Conservation (phyloP, 2,888 invertebrate genomes). For the Germaria angustata region DNA sequence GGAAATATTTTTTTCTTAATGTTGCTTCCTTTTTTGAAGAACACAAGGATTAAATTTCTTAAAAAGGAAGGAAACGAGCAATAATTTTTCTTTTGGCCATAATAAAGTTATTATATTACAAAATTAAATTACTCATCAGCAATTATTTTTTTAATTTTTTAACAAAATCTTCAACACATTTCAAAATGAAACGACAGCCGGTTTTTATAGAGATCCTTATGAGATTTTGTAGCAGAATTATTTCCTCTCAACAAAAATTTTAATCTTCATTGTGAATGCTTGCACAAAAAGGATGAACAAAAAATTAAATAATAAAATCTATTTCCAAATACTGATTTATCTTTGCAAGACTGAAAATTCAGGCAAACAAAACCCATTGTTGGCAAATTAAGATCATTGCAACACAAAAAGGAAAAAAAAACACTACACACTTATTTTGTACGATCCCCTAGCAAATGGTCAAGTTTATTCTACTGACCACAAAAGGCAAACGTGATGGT, state of each 20-base stretch:
- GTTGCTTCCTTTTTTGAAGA: not conserved
- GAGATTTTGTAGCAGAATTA: not conserved
- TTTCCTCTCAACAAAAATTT: not conserved
- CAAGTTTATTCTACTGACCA: constrained; percentile 53
- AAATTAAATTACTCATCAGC: constrained; percentile 51
- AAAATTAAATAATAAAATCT: constrained; percentile 25
- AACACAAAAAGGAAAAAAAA: not conserved
- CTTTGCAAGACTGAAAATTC: not conserved
- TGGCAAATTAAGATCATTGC: constrained; percentile 51
- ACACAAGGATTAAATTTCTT: not conserved
- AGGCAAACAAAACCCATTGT: constrained; percentile 38
- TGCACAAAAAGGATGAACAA: not conserved
- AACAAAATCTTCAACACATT: not conserved
- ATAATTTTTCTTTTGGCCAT: constrained; percentile 17
- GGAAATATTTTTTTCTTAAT: not conserved
- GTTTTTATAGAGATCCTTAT: not conserved
- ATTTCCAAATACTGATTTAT: constrained; percentile 45
- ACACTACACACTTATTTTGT: not conserved
- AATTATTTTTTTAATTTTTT: constrained; percentile 21
- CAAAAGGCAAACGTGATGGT: constrained; percentile 57
- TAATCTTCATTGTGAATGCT: constrained; percentile 33
- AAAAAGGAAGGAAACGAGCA: constrained; percentile 24
- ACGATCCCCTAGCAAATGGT: constrained; percentile 46
- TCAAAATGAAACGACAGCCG: constrained; percentile 47
- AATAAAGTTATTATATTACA: constrained; percentile 56